Percentiles rank a stretch among this genome's conserved stretches.
These are phyloP conservation scores for Berghia stephanieae DNA, from an alignment of 1,140 invertebrate species.

Conservation along the genomic window DNA sequence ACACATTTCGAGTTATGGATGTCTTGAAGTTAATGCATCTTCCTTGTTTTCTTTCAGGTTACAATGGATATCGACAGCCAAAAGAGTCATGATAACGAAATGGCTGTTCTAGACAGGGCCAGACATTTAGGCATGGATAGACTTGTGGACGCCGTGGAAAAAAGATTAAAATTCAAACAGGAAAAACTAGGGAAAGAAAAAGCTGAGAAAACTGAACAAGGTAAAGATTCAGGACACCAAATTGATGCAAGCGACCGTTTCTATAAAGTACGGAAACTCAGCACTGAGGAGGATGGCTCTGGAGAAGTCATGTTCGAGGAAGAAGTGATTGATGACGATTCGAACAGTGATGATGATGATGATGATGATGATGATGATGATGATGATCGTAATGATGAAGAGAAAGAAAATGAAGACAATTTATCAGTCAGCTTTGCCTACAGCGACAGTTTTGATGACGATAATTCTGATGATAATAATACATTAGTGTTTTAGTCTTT, in stretches of 20 bases:
- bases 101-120: slow-evolving; percentile 14
- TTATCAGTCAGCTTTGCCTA: too few relatives aligned
- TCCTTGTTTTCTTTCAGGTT: not conserved
- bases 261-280: too few relatives aligned
- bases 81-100: not conserved
- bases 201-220: not conserved
- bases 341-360: not conserved
- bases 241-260: not conserved
- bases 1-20: not conserved
- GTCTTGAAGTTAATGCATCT: not conserved
- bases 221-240: not conserved
- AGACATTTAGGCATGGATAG: slow-evolving; percentile 10
- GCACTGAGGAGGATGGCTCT: too few relatives aligned
- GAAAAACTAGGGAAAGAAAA: not conserved
- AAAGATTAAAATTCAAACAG: not conserved
- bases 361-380: not conserved
- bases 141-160: not conserved
- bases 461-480: too few relatives aligned
- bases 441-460: too few relatives aligned
- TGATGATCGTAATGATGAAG: not conserved
- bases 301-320: too few relatives aligned
- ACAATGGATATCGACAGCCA: not conserved
- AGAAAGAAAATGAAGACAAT: not conserved
- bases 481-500: too few relatives aligned
- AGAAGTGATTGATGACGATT: not conserved